Conservation (phyloP, 2,888 invertebrate genomes). For the Stenchaetothrips biformis region DNA sequence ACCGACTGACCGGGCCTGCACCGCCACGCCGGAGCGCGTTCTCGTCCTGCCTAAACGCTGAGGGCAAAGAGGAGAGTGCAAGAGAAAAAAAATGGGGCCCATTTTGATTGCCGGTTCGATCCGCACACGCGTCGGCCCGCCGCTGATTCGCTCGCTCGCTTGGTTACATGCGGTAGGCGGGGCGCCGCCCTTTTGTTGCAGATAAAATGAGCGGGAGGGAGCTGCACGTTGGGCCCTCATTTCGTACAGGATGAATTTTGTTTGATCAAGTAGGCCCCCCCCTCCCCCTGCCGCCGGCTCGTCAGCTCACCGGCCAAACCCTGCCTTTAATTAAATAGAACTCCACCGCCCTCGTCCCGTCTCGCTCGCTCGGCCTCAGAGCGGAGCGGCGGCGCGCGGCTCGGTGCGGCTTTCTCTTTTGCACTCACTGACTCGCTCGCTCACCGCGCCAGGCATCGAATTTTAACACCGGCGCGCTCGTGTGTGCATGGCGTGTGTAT, state of each 20-base stretch:
- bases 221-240: constrained; percentile 2
- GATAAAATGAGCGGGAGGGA: background rate
- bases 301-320: constrained; percentile 16
- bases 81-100: too few species aligned
- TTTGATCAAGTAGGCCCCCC: constrained; percentile 13
- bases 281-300: background rate
- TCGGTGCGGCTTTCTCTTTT: background rate
- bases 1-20: too few species aligned
- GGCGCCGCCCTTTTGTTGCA: too few species aligned
- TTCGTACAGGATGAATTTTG: constrained; percentile 25
- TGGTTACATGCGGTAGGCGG: too few species aligned
- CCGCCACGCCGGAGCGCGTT: too few species aligned
- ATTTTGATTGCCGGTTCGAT: too few species aligned
- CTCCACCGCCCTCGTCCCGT: background rate
- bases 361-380: background rate
- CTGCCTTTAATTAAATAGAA: constrained; percentile 21
- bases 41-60: too few species aligned
- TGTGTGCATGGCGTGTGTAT: background rate
- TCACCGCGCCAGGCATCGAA: background rate
- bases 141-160: too few species aligned
- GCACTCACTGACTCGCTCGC: background rate
- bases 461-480: background rate
- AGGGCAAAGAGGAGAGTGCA: too few species aligned
- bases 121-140: too few species aligned
- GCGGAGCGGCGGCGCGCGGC: background rate